Conservation (phyloP, 1,140 invertebrate genomes). For the Drosophila albomicans region DNA sequence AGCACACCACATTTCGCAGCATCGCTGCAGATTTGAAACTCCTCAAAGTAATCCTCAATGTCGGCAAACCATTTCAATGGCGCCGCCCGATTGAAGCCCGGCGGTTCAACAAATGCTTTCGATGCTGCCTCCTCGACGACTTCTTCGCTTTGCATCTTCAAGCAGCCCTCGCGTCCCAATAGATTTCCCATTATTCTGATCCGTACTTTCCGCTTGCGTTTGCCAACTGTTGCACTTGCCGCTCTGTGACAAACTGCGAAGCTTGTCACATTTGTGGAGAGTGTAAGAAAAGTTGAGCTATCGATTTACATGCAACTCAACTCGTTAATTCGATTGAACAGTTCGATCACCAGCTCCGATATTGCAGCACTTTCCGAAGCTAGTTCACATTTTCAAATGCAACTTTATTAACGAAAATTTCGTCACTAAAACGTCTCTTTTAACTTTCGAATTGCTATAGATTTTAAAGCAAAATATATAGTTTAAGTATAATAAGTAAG, state of each 20-base stretch:
- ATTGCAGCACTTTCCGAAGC: no score
- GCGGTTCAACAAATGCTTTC: conserved; percentile 18
- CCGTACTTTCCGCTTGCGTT: no score
- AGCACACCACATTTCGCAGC: conserved; percentile 27
- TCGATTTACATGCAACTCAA: neutral
- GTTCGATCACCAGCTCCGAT: no score
- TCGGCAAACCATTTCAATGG: conserved; percentile 28
- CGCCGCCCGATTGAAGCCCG: conserved; percentile 23
- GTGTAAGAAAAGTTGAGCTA: neutral
- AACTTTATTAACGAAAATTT: no score
- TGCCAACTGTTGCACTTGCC: neutral
- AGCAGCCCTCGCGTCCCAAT: neutral
- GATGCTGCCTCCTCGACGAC: neutral
- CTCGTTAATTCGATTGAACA: neutral
- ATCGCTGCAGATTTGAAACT: conserved; percentile 28
- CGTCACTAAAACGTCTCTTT: no score
- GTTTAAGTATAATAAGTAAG: no score
- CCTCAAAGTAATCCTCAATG: conserved; percentile 28
- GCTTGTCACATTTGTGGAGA: neutral
- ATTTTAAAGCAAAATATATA: no score
- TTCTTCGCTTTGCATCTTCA: neutral
- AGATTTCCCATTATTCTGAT: conserved; percentile 19
- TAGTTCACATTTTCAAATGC: no score
- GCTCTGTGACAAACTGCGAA: neutral
- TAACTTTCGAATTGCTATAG: no score